Percentiles rank a stretch among this genome's conserved stretches.
Conservation (phyloP, 2,113 vertebrate species). For the Toxostoma redivivum region DNA sequence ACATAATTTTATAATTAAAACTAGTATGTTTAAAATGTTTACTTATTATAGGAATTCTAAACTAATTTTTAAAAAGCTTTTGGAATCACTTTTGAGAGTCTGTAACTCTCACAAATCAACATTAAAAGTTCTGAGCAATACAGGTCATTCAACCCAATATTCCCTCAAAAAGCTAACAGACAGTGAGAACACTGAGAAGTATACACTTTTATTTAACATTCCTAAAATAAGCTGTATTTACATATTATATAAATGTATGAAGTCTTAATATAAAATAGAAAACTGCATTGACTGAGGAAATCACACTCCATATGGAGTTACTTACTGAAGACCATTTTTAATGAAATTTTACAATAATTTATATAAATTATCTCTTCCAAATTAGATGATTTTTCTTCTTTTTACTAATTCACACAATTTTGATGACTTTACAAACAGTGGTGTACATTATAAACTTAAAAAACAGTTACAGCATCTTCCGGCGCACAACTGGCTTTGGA, state of each 20-base stretch:
- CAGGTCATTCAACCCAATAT: slow-evolving; percentile 3
- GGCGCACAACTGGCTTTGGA: slow-evolving; percentile 86
- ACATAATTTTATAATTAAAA: slow-evolving; percentile 4
- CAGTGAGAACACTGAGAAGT: slow-evolving; percentile 70
- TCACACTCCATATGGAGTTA: slow-evolving; percentile 76
- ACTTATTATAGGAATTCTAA: not conserved
- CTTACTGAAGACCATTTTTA: slow-evolving; percentile 73
- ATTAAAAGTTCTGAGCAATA: not conserved
- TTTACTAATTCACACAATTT: slow-evolving; percentile 68
- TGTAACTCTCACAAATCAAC: slow-evolving; percentile 1
- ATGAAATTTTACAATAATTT: slow-evolving; percentile 86
- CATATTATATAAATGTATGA: slow-evolving; percentile 85
- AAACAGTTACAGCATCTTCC: slow-evolving; percentile 87
- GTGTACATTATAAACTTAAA: slow-evolving; percentile 73
- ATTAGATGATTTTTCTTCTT: slow-evolving; percentile 63
- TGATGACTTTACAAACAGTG: slow-evolving; percentile 76
- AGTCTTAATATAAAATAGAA: slow-evolving; percentile 83
- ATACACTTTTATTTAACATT: slow-evolving; percentile 91
- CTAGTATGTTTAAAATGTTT: not conserved
- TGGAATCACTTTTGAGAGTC: not conserved
- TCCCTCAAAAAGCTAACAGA: slow-evolving; percentile 74
- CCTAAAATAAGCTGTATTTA: slow-evolving; percentile 89
- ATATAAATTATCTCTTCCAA: slow-evolving; percentile 85
- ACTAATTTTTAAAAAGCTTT: not conserved
- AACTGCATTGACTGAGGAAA: slow-evolving; percentile 76